phyloP scores from a whole-genome alignment of 2,113 vertebrate species.

The Chloropsis cyanopogon region DNA sequence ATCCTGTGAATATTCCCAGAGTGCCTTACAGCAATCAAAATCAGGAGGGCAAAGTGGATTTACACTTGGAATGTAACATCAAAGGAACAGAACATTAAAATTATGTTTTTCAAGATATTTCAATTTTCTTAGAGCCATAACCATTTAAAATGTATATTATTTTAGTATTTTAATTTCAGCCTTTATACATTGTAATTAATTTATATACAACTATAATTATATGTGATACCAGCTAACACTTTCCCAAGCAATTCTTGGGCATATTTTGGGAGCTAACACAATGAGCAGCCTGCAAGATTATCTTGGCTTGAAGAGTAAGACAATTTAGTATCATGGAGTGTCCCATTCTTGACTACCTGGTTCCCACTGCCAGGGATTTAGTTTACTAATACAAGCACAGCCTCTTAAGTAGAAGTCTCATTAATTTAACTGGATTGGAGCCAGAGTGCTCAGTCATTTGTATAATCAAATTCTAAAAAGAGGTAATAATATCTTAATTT shows the following conservation, averaged over 20 bases:
- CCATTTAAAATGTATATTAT: background rate
- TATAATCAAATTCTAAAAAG: conserved; percentile 59
- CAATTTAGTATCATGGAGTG: background rate
- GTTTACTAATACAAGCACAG: conserved; percentile 9
- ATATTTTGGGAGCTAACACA: background rate
- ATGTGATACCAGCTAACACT: background rate
- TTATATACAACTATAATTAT: background rate
- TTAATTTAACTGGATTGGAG: conserved; percentile 43
- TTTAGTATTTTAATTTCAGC: background rate
- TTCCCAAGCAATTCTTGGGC: background rate
- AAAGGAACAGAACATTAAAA: background rate
- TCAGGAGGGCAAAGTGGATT: background rate
- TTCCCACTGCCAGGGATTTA: background rate
- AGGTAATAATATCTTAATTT: conserved; percentile 59
- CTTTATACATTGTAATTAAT: background rate
- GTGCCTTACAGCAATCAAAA: background rate
- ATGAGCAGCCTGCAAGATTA: background rate
- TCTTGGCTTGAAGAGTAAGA: background rate
- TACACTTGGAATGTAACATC: background rate
- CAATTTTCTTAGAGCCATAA: background rate
- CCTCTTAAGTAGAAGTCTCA: conserved; percentile 22
- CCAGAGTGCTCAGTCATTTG: conserved; percentile 53
- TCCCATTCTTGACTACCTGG: background rate
- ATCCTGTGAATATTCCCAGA: background rate
- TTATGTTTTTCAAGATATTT: background rate